Conservation (phyloP, 37 sponge, comb jelly and placozoan species). For the Oopsacas minuta region DNA sequence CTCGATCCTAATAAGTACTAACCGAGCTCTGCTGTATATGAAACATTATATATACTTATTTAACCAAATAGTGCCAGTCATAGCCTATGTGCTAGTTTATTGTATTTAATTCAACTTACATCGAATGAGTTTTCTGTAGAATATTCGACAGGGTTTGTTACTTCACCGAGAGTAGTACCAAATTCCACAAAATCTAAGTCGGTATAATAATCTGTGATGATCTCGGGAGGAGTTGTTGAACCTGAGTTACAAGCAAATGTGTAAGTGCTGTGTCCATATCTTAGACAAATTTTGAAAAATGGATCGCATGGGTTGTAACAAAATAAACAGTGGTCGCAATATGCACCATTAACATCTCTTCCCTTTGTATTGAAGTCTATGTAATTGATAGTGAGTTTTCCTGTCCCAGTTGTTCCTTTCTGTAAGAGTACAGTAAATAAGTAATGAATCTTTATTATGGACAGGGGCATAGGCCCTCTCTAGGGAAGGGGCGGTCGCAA, state of each 20-base stretch:
- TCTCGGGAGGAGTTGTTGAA: not conserved
- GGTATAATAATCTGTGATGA: not conserved
- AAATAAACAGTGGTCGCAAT: too few species aligned
- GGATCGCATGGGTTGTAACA: not conserved
- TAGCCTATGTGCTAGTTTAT: too few species aligned
- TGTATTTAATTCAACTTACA: too few species aligned
- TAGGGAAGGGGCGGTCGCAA: too few species aligned
- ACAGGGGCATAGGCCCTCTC: too few species aligned
- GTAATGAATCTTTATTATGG: too few species aligned
- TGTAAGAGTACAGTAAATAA: too few species aligned
- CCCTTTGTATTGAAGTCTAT: not conserved
- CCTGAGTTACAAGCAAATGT: not conserved
- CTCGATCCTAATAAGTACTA: too few species aligned
- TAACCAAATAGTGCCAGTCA: too few species aligned
- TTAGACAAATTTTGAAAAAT: not conserved
- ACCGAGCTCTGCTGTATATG: too few species aligned
- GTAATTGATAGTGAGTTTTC: not conserved
- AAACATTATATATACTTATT: too few species aligned
- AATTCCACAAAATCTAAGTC: not conserved
- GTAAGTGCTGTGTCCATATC: not conserved
- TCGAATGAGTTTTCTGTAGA: too few species aligned
- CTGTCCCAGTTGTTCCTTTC: not conserved
- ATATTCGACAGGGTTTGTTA: not conserved
- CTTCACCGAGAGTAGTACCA: not conserved
- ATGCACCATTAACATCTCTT: not conserved